Evolutionary conservation across 1,140 invertebrate species (phyloP), one percentile per base, ranked within the genome.

Genomic region (Fopius arisanus): DNA sequence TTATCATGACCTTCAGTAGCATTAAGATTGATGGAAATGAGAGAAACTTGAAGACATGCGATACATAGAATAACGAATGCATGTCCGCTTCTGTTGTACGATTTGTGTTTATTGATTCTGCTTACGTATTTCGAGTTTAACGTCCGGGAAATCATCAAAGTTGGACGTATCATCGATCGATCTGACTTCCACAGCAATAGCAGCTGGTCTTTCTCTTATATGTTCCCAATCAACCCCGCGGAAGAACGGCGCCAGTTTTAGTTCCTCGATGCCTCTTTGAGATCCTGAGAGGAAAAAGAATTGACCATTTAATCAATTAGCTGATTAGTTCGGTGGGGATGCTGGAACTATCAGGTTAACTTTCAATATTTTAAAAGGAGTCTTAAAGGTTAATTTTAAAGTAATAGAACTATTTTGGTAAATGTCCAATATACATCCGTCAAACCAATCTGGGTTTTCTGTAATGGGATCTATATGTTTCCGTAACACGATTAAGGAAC

Each of bases 101-200:
- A n/a, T n/a, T n/a, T n/a, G n/a, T n/a, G n/a, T n/a, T n/a, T n/a
- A 43, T 12, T 43, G 3, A 12, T 19, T 54, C 0, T 54, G 5
- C 96, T 93, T 92, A 97, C 96, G 96, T 90, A 99, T 98, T 91
- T 98, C 97, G 66, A 99, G 90, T 89, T 99, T 98, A 78, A 98
- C 97, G 88, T 99, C 97, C 10, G 98, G 98, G 90, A 99, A 99
- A 79, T 99, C 98, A 89, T 99, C 98, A 88, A 99, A 99, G 89
- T 99, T 99, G 75, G 97, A 99, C 48, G 98, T 99, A 87, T 99
- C 98, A 85, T 98, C 96, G 77, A 97, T 96, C 69, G 95, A 95
- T 82, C 93, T 92, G 73, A 98, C 96, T 84, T 97, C 96, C 28
- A 99, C 96, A 59, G 96, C 93, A 88, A 99, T 99, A 76, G 98